phyloP scores from a whole-genome alignment of 2,113 vertebrate species.

The Actinemys pallida region DNA sequence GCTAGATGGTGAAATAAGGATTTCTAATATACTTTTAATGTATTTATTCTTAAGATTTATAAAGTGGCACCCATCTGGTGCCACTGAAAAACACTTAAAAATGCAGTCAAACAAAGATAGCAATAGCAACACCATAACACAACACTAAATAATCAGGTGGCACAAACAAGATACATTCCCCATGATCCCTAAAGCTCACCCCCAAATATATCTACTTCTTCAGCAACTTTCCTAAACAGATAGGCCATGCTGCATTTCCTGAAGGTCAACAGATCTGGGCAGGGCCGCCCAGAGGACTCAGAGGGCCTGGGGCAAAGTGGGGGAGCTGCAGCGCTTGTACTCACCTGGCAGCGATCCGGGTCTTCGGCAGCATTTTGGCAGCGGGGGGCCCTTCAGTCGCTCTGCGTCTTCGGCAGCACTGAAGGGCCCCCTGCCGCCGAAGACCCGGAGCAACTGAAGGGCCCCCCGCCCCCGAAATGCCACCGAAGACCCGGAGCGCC shows the following conservation, averaged over 20 bases:
- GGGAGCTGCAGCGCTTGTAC: too few species aligned
- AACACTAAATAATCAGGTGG: neutral
- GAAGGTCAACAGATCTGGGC: neutral
- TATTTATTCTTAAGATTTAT: neutral
- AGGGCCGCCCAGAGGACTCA: too few species aligned
- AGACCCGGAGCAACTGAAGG: too few species aligned
- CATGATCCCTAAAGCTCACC: neutral
- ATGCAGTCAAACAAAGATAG: neutral
- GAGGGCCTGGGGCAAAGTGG: too few species aligned
- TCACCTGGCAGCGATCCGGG: too few species aligned
- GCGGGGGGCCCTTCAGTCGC: too few species aligned
- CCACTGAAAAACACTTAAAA: neutral
- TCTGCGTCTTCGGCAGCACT: too few species aligned
- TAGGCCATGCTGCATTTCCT: neutral
- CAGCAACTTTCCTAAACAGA: neutral
- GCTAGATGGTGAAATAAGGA: neutral
- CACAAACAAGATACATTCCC: neutral
- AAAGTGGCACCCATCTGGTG: neutral
- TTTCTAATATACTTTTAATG: neutral
- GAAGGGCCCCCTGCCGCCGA: too few species aligned
- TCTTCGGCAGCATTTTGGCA: too few species aligned
- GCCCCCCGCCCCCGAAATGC: too few species aligned
- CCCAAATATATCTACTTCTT: neutral
- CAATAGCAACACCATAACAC: neutral
- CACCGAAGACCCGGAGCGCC: too few species aligned